Percentiles rank a stretch among this genome's conserved stretches.
Evolutionary conservation across 1,140 invertebrate species (phyloP).

Genomic region (Drosophila burlai): DNA sequence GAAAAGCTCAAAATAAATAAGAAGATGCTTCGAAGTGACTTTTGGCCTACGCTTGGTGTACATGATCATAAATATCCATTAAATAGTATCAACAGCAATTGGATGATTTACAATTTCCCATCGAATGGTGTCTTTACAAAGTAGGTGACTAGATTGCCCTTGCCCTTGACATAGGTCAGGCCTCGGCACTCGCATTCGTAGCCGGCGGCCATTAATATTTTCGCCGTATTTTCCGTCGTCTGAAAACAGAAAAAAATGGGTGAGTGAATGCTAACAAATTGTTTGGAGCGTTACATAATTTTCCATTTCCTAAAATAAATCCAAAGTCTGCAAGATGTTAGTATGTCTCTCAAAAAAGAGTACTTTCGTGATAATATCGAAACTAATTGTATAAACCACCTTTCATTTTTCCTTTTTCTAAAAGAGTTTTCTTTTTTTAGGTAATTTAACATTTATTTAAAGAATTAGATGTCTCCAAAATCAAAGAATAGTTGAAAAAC

Average conservation of each 20-base stretch:
- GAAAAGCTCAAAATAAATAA: conserved; percentile 73
- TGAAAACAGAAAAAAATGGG: conserved; percentile 15
- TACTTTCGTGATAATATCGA: too few species aligned
- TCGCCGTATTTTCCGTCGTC: conserved; percentile 94
- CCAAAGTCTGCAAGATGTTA: too few species aligned
- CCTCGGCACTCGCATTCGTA: conserved; percentile 95
- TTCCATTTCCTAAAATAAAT: not conserved
- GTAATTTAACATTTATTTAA: too few species aligned
- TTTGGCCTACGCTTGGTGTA: conserved; percentile 50
- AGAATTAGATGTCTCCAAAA: too few species aligned
- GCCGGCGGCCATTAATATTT: conserved; percentile 92
- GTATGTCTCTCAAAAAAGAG: too few species aligned
- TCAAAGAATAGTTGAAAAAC: too few species aligned
- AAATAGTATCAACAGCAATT: conserved; percentile 62
- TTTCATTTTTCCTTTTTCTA: too few species aligned
- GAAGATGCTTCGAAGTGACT: conserved; percentile 62
- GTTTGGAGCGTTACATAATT: not conserved
- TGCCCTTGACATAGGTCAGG: conserved; percentile 96
- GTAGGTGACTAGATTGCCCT: conserved; percentile 96
- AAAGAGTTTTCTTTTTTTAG: too few species aligned
- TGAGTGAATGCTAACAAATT: not conserved
- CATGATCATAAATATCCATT: conserved; percentile 47
- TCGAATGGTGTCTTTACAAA: conserved; percentile 94
- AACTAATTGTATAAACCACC: too few species aligned
- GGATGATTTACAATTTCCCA: conserved; percentile 84